These are phyloP conservation scores for Scaptomyza polygonia DNA, from an alignment of 2,888 invertebrate species.

Conservation along the genomic window DNA sequence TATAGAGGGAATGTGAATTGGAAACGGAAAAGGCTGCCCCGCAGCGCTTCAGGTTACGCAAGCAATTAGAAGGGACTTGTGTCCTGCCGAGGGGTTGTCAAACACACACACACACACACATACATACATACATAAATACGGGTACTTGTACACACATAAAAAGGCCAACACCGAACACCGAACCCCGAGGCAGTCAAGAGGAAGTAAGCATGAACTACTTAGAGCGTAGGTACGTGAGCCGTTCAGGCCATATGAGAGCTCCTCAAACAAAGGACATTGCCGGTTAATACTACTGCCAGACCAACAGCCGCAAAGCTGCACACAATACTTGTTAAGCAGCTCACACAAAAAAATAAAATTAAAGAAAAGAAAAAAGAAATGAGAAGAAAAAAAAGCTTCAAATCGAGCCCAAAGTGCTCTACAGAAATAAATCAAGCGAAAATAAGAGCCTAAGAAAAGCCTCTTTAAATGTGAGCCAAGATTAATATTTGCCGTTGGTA, in stretches of 20 bases:
- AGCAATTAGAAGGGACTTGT: slow-evolving; percentile 76
- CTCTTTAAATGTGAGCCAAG: slow-evolving; percentile 26
- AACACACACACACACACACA: slow-evolving; percentile 26
- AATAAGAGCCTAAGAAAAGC: slow-evolving; percentile 38
- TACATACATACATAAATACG: slow-evolving; percentile 33
- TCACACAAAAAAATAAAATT: slow-evolving; percentile 14
- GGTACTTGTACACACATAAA: slow-evolving; percentile 24
- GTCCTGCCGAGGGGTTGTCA: slow-evolving; percentile 61
- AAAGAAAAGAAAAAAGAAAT: too few relatives aligned
- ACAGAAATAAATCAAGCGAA: slow-evolving; percentile 40
- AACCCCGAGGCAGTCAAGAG: slow-evolving; percentile 58
- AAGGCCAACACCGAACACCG: slow-evolving; percentile 54
- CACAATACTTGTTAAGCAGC: slow-evolving; percentile 35
- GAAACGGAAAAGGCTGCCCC: slow-evolving; percentile 48
- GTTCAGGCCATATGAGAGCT: slow-evolving; percentile 13
- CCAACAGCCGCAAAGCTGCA: slow-evolving; percentile 10
- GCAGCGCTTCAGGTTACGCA: slow-evolving; percentile 71
- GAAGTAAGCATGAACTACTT: slow-evolving; percentile 74
- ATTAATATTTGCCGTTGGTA: slow-evolving; percentile 9
- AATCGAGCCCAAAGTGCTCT: slow-evolving; percentile 48
- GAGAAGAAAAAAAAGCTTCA: slow-evolving; percentile 41
- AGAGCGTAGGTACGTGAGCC: slow-evolving; percentile 35
- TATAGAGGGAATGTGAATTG: slow-evolving; percentile 18
- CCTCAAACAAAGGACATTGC: slow-evolving; percentile 63
- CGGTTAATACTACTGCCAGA: slow-evolving; percentile 24